Conservation (phyloP, 2,113 vertebrate genomes). For the Verasper variegatus region DNA sequence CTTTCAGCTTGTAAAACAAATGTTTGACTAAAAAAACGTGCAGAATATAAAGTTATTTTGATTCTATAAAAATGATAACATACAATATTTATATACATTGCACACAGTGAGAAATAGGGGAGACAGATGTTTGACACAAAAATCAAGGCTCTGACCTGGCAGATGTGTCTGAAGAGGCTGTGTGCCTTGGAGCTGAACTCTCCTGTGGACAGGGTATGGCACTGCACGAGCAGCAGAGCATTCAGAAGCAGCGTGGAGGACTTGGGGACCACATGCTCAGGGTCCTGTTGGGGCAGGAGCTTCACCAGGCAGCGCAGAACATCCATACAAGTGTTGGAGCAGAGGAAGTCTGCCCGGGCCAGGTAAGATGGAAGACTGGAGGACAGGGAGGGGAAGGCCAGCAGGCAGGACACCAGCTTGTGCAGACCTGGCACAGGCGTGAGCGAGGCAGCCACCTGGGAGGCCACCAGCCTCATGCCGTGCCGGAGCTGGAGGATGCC, state of each 20-base stretch:
- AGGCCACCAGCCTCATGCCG: conserved; percentile 92
- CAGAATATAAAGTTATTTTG: background rate
- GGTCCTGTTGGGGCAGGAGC: conserved; percentile 74
- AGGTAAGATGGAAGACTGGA: conserved; percentile 84
- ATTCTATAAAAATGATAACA: background rate
- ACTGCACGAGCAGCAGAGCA: conserved; percentile 88
- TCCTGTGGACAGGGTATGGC: conserved; percentile 85
- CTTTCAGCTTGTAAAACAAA: no score
- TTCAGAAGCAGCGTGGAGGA: conserved; percentile 86
- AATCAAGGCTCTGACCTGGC: conserved; percentile 82
- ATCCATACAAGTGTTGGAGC: conserved; percentile 87
- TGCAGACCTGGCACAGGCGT: conserved; percentile 79
- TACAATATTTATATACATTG: background rate
- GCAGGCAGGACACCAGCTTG: conserved; percentile 82
- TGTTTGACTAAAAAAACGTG: no score
- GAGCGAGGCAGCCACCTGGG: conserved; percentile 81
- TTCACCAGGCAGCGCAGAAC: conserved; percentile 84
- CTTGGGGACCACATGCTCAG: conserved; percentile 68
- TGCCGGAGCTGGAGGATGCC: conserved; percentile 91
- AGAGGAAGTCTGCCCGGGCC: conserved; percentile 88
- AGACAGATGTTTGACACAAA: background rate
- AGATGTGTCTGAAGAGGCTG: conserved; percentile 92
- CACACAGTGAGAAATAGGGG: background rate
- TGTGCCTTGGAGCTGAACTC: conserved; percentile 85
- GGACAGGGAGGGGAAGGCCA: conserved; percentile 88